Conservation (phyloP, 2,888 invertebrate species). For the Dolomedes plantarius region DNA sequence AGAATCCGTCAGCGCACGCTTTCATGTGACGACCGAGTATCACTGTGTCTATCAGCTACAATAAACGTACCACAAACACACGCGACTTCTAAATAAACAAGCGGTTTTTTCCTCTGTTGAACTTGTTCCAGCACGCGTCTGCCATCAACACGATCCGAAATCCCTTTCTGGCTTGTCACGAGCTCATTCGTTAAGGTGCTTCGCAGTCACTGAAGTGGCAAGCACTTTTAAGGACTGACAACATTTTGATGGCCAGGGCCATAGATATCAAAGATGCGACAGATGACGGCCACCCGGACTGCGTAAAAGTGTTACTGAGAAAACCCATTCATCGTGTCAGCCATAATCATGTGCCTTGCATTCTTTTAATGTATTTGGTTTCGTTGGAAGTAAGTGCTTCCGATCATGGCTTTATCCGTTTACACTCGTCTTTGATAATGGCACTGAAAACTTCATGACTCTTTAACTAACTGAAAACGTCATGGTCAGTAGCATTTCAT, state of each 20-base stretch:
- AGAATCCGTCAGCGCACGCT: neutral
- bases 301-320: conserved; percentile 15
- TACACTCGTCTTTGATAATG: no score
- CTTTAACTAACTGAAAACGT: no score
- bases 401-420: no score
- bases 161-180: conserved; percentile 4
- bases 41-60: neutral
- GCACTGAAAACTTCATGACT: no score
- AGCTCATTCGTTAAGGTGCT: conserved; percentile 19
- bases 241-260: conserved; percentile 47
- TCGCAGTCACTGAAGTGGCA: conserved; percentile 27
- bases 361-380: no score
- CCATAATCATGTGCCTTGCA: conserved; percentile 26
- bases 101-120: neutral
- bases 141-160: conserved; percentile 30
- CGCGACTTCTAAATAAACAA: conserved; percentile 13
- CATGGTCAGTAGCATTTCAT: no score
- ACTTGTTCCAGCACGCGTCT: conserved; percentile 16
- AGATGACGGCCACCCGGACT: neutral
- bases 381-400: no score
- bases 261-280: conserved; percentile 9
- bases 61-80: conserved; percentile 9
- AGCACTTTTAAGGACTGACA: conserved; percentile 43
- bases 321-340: conserved; percentile 26
- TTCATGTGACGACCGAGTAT: neutral